phyloP scores from a whole-genome alignment of 2,888 invertebrate species.

The Apocheima hispidaria region DNA sequence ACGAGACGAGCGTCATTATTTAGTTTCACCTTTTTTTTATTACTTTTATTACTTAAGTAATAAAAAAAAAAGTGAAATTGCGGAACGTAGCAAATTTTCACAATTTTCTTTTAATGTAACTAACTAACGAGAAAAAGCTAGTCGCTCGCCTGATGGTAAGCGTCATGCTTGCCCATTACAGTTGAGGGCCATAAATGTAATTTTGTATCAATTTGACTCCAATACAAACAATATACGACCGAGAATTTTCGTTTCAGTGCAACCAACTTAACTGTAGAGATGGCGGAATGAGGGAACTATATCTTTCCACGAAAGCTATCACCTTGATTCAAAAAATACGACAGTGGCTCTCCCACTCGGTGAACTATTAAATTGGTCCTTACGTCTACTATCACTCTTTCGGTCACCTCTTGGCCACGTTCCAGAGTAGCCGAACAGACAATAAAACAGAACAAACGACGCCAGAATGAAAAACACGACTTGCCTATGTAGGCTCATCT shows the following conservation, averaged over 20 bases:
- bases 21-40: too few species aligned
- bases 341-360: neutral
- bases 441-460: slow-evolving; percentile 25
- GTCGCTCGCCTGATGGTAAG: too few species aligned
- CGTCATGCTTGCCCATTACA: too few species aligned
- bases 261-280: neutral
- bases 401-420: slow-evolving; percentile 26
- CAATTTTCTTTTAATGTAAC: too few species aligned
- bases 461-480: slow-evolving; percentile 27
- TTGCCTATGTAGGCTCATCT: slow-evolving; percentile 11
- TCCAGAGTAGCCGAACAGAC: slow-evolving; percentile 25
- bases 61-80: too few species aligned
- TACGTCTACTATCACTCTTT: neutral
- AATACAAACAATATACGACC: neutral
- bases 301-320: neutral
- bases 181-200: too few species aligned
- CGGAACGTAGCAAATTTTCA: too few species aligned
- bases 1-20: too few species aligned
- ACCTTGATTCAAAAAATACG: neutral
- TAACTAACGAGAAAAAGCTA: too few species aligned
- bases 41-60: too few species aligned
- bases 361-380: neutral
- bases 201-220: neutral
- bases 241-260: neutral
- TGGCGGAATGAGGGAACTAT: neutral